Evolutionary conservation across 37 sponge, comb jelly and placozoan genomes (phyloP), one percentile per base, ranked within the genome.

Genomic region (Beroe ovata): DNA sequence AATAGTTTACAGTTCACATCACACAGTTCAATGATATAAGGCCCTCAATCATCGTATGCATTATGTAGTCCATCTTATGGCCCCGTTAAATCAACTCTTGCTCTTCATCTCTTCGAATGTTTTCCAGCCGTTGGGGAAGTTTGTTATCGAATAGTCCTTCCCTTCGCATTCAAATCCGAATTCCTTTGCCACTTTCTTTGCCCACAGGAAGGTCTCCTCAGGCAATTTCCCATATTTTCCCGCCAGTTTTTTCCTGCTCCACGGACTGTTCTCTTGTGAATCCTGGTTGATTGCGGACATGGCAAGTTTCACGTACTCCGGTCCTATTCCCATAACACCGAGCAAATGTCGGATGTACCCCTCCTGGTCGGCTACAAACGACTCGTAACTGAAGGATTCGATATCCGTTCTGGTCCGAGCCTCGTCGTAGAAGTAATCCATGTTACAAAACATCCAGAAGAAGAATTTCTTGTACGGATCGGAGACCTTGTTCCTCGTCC

Each of bases 381-480:
- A 62, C 63, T 62, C 63, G 63, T 62, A 62, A 62, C 63, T 62
- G 29, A n/a, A 62, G 22, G 63, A 20, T 16, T 28, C 63, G 23
- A 62, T 20, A 16, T 62, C 63, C 4, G 63, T 28, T 25, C 63
- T 14, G 29, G 21, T 62, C 6, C 22, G 8, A 16, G 63, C 8
- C 63, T 62, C 63, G 4, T 62, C 19, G 28, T 47, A 47, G 54
- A 47, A 47, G 54, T 47, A 47, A 11, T 47, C 54, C 54, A 47
- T 47, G 54, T 47, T 47, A 11, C 54, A 47, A 11, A 47, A 47
- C 54, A 47, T 47, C 54, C 54, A 47, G 54, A 47, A 47, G 54
- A 47, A 47, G 54, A 47, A 47, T 11, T 47, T 47, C 54, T 47
- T 47, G 54, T 47, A 47, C 6, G 54, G 54, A 11, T 47, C 54